These are phyloP conservation scores for Linepithema humile DNA, from an alignment of 1,140 invertebrate genomes.

Conservation along the genomic window DNA sequence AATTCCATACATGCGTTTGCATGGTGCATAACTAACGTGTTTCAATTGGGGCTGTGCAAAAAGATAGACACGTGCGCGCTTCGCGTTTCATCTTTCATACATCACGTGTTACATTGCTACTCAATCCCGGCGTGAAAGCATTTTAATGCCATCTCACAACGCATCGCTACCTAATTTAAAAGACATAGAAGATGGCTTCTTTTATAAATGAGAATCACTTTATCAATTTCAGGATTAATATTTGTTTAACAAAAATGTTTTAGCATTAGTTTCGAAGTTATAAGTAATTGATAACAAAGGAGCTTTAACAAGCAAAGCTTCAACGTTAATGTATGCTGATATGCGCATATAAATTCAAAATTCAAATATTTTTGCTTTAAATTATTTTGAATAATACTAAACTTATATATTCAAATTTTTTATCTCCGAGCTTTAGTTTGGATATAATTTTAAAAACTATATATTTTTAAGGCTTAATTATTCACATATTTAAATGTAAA, in stretches of 20 bases:
- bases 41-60: slow-evolving; percentile 21
- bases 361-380: too few relatives aligned
- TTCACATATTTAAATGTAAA: background rate
- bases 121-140: background rate
- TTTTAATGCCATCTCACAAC: background rate
- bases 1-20: background rate
- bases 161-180: background rate
- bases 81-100: slow-evolving; percentile 30
- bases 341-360: too few relatives aligned
- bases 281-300: background rate
- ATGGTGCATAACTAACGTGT: slow-evolving; percentile 47
- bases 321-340: background rate
- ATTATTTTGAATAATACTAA: too few relatives aligned
- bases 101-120: slow-evolving; percentile 2
- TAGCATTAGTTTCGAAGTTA: background rate
- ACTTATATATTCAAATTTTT: too few relatives aligned
- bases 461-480: background rate
- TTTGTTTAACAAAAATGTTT: background rate
- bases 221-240: slow-evolving; percentile 2
- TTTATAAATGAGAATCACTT: too few relatives aligned
- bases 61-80: background rate
- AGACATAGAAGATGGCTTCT: too few relatives aligned
- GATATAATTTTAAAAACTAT: background rate
- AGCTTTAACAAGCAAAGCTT: background rate
- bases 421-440: too few relatives aligned